Evolutionary conservation across 1,140 invertebrate species (phyloP), one percentile per base, ranked within the genome.

Genomic region (Berghia stephanieae): DNA sequence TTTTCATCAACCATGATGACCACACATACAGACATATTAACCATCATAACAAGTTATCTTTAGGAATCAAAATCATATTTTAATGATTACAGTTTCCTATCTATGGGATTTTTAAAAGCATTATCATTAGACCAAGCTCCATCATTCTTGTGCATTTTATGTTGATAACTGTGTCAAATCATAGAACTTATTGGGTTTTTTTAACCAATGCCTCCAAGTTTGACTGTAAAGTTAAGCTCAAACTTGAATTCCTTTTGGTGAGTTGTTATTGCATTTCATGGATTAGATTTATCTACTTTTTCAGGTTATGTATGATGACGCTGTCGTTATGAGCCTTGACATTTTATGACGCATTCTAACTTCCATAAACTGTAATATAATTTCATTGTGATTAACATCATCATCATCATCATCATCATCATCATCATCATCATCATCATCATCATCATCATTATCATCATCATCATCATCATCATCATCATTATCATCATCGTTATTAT

Each of bases 401-500:
- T 52, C 49, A 52, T 52, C 49, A 52, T 52, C 49, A 52, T 52
- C 46, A 52, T 52, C 49, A 52, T 52, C 46, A 52, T 52, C 55
- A 27, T 60, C 55, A 27, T 68, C 13, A n/a, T 31, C 40, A 67
- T 68, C 21, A 10, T 68, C 21, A 34, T 38, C 63, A 34, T 31
- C 3, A 10, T 10, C 21, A 34, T 38, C 13, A 34, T 68, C 66
- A 34, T 68, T 21, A 10, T 67, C 34, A 67, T 67, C 34, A 67
- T 1, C 63, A 67, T 67, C 63, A 67, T 67, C 34, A 67, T 67
- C 63, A 67, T 67, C 34, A 16, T 66, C 31, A 16, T 66, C 31
- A 16, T 66, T 66, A 52, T 52, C n/a, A 67, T 67, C 63, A 1
- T 67, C 34, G 1, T 67, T 34, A 1, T 52, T n/a, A n/a, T 49